Base-by-base conservation (phyloP, 2,888 invertebrate species). In the Meganola albula region DNA sequence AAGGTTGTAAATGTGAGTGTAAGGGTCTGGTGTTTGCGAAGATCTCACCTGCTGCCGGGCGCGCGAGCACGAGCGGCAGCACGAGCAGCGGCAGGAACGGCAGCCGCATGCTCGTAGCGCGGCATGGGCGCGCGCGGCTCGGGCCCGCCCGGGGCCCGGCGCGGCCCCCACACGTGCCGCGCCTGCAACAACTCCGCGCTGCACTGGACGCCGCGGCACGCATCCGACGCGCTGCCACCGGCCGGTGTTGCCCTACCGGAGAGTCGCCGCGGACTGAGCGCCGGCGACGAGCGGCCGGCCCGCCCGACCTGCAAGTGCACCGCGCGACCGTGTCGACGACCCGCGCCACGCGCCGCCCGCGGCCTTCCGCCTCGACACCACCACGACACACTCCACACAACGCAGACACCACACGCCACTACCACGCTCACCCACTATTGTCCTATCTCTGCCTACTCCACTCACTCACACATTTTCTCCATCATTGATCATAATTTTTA, bases 71-170 rank as follows among this genome's bases (percentile, higher is more conserved):
- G 72, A 85, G 78, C 74, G 78, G 77, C 77, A 82, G 74, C 73
- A 79, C 73, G 63, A 82, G 73, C 65, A 83, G 75, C 74, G 82
- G 80, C 78, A 82, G 77, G 71, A 82, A 63, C 58, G 75, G 78
- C 75, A 79, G 75, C 76, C 79, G 84, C 84, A 84, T 83, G 78
- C 78, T 76, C 74, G 60, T 78, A 76, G 64, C 71, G 75, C 62
- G 62, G 75, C 83, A 82, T 82, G 73, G 62, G 74, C 66, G 60
- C 71, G 68, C 68, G 63, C 63, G 70, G 73, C 63, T 74, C 76
- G 77, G 7, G 73, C 63, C 74, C 75, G 77, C 74, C 74, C 74
- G 67, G 60, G 72, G 69, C 67, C 63, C 63, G 70, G 64, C 58
- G 58, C 54, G 56, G 47, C 53, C 40, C 43, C 41, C 55, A 46